Evolutionary conservation across 2,113 vertebrate species (phyloP), one percentile per base, ranked within the genome.

Genomic region (Pionites leucogaster): DNA sequence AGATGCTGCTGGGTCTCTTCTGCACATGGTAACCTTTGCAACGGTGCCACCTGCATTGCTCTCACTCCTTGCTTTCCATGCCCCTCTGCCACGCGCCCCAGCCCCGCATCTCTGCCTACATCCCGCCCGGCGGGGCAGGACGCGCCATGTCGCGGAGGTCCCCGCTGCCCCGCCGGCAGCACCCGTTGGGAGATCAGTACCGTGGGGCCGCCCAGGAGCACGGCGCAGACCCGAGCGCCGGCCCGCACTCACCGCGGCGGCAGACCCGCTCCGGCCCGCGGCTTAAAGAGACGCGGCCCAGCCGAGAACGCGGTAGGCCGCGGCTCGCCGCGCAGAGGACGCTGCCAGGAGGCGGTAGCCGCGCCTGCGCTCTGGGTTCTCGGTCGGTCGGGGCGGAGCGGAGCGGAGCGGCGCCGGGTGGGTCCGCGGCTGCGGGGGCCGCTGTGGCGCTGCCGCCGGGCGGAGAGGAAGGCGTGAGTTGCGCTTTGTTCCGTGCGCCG

Each of bases 31-130:
- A n/a, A n/a, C n/a, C n/a, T n/a, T n/a, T n/a, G n/a, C n/a, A n/a
- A n/a, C n/a, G n/a, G n/a, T n/a, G n/a, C n/a, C n/a, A n/a, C n/a
- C n/a, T n/a, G n/a, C n/a, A n/a, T n/a, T n/a, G n/a, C n/a, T n/a
- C n/a, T n/a, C n/a, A n/a, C n/a, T 99, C 64, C 71, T 98, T 74
- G 71, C 70, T 82, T n/a, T n/a, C 55, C 23, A 14, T n/a, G 55
- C 33, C 20, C 55, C 20, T 59, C 20, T 14, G 3, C 55, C 33
- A 22, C n/a, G 35, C 57, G 22, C 13, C 57, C n/a, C n/a, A 60
- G 22, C 57, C 57, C 22, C 9, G 10, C 22, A 24, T 60, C 57
- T 35, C n/a, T 35, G 57, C n/a, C 57, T 60, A 35, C n/a, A 16
- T 7, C 22, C n/a, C n/a, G 57, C 57, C 33, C 57, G 13, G 14